Evolutionary conservation across 2,888 invertebrate species (phyloP).

Genomic region (Tetramorium bicarinatum): DNA sequence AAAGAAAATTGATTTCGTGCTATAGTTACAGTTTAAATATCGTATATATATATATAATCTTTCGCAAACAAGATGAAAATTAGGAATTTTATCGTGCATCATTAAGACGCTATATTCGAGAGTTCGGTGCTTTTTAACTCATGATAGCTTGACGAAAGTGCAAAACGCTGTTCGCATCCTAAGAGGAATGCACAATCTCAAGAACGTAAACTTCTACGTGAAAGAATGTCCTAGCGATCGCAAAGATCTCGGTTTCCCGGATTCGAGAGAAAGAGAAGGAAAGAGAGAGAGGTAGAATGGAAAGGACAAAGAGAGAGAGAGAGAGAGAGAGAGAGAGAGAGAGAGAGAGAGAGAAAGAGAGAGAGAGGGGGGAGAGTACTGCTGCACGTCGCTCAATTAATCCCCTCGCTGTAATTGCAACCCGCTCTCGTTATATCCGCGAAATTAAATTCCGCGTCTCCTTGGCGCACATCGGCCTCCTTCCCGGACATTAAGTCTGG

Average conservation of each 20-base stretch:
- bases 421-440: conserved; percentile 59
- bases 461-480: conserved; percentile 28
- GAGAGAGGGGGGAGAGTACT: background rate
- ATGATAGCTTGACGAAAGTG: conserved; percentile 26
- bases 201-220: conserved; percentile 48
- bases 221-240: conserved; percentile 50
- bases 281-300: background rate
- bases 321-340: background rate
- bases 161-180: conserved; percentile 38
- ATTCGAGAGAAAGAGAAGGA: background rate
- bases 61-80: background rate
- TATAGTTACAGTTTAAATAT: background rate
- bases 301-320: too few species aligned
- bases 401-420: conserved; percentile 65
- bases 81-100: background rate
- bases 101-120: conserved; percentile 12
- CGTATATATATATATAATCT: background rate
- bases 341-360: background rate
- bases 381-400: conserved; percentile 61
- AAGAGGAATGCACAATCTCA: conserved; percentile 48
- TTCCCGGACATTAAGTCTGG: conserved; percentile 43
- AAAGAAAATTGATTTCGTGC: background rate
- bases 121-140: conserved; percentile 16
- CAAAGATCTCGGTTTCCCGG: conserved; percentile 12
- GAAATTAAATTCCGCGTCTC: conserved; percentile 61